Evolutionary conservation across 2,888 invertebrate genomes (phyloP), one percentile per base, ranked within the genome.

Genomic region (Acanthosepion esculentum): DNA sequence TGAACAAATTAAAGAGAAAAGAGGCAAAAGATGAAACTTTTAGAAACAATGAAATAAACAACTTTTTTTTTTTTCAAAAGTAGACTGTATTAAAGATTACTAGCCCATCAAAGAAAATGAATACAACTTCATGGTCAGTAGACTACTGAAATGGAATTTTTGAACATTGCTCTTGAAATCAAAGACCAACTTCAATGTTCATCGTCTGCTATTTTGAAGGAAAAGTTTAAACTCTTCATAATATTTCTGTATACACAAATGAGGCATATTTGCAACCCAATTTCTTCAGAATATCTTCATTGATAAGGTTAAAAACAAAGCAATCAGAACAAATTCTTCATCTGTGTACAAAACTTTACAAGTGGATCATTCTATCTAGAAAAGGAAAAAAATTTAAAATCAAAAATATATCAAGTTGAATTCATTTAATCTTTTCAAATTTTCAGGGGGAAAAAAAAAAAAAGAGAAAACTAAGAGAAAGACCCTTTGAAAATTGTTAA

Each of bases 41-140:
- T 3, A 59, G 23, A 59, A 59, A 7, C 59, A 59, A 59, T 23
- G 7, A 20, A 59, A 59, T 6, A 6, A 59, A 59, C 59, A 59
- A n/a, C n/a, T n/a, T n/a, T 23, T 59, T 26, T 59, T 59, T 78
- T n/a, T 78, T 78, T 78, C n/a, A n/a, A 10, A 78, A 78, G 23
- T 78, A n/a, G 5, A 78, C 78, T 78, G 78, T 78, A 78, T 78
- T n/a, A 78, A 78, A 78, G 33, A 78, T 78, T 33, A 5, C n/a
- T 78, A 78, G n/a, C 12, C n/a, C 78, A 78, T 78, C 78, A 78
- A 78, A 78, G 78, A 78, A 78, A 78, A 78, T 78, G n/a, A 78
- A 33, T 78, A 78, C 78, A 78, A 78, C 78, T 78, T 78, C n/a
- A n/a, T 78, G n/a, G 78, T 78, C 78, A 78, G n/a, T 10, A 29